Evolutionary conservation across 2,113 vertebrate genomes (phyloP), one percentile per base, ranked within the genome.

Genomic region (Psophia crepitans): DNA sequence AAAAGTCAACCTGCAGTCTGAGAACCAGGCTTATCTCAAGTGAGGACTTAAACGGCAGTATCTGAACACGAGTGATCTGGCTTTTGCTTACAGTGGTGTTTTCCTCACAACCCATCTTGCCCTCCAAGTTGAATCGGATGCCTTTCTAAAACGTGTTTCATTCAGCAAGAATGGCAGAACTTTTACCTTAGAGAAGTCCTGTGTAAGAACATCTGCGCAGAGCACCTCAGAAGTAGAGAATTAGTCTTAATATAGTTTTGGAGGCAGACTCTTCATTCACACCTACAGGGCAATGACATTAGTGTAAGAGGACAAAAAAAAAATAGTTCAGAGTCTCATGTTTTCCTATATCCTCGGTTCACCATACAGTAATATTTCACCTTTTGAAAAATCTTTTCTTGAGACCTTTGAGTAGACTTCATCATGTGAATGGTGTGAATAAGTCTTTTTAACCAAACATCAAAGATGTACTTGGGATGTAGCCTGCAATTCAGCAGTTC

Each of bases 401-500:
- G 80, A 71, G 44, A 76, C 30, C 33, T 91, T 77, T 92, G 88
- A 92, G 84, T 78, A 95, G 83, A 78, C 44, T 92, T 91, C n/a
- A 53, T 94, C 64, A 15, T 84, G 57, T 69, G 77, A 92, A 78
- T 94, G 76, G 26, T 89, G 56, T 82, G 84, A 89, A 93, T 96
- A 79, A 95, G 70, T 14, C 43, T 89, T 46, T 92, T 90, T 71
- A 94, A 78, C 48, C 54, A 77, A 74, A 75, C 64, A 68, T 90
- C 85, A 93, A 70, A 87, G 60, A 48, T 84, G 14, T 3, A 26
- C 77, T 90, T 90, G 60, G 48, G 83, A 81, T 87, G 46, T 71
- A 84, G 68, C 43, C 68, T 89, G 83, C 88, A 86, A 27, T 83
- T 96, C 84, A 96, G 66, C 74, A 90, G 43, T 91, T 88, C 68